Percentiles rank a stretch among this genome's conserved stretches.
Evolutionary conservation across 2,113 vertebrate species (phyloP).

Genomic region (Machaerirhynchus nigripectus): DNA sequence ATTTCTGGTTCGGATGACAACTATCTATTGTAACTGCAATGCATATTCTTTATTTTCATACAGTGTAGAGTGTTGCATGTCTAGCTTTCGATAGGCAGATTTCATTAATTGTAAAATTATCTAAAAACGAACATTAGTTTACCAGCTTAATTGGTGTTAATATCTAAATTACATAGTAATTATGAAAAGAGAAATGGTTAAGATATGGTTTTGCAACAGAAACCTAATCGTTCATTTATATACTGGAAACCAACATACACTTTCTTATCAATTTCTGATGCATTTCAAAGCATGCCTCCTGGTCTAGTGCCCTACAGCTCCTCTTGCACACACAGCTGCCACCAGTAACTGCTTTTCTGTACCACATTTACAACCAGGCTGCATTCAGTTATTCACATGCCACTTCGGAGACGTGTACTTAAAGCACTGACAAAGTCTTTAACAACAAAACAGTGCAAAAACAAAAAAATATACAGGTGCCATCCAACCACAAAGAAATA

Average conservation of each 20-base stretch:
- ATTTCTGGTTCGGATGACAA: not conserved
- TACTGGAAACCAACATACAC: constrained; percentile 7
- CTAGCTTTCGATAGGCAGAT: constrained; percentile 23
- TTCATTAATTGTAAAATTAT: constrained; percentile 49
- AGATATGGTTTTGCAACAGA: constrained; percentile 10
- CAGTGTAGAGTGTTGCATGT: not conserved
- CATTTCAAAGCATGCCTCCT: constrained; percentile 45
- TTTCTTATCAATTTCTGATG: constrained; percentile 33
- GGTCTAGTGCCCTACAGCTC: not conserved
- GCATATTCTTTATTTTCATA: not conserved
- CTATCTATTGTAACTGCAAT: not conserved
- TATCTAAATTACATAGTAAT: constrained; percentile 59
- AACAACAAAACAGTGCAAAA: not conserved
- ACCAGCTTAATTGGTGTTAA: constrained; percentile 49
- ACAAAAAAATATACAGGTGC: not conserved
- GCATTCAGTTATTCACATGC: constrained; percentile 26
- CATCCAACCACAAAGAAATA: not conserved
- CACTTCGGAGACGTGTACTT: not conserved
- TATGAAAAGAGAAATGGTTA: constrained; percentile 16
- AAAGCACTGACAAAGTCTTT: not conserved
- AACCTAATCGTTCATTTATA: constrained; percentile 11
- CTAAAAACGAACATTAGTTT: constrained; percentile 31
- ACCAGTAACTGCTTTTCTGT: not conserved
- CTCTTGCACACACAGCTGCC: not conserved
- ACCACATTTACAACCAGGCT: not conserved